These are phyloP conservation scores for Cossypha heuglini DNA, from an alignment of 2,797 vertebrate genomes.

Conservation along the genomic window DNA sequence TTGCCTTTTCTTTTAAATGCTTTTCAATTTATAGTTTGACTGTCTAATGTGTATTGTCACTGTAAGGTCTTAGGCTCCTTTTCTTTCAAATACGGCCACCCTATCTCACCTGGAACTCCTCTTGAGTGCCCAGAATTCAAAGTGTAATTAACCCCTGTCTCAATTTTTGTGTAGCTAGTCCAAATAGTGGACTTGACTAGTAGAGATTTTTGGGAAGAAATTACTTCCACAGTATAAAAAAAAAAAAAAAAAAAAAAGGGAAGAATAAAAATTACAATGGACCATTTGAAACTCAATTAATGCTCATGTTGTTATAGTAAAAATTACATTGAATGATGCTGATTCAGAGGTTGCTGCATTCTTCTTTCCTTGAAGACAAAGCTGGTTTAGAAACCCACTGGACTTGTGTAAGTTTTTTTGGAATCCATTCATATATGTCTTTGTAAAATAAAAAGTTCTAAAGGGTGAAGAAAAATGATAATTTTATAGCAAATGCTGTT, in stretches of 20 bases:
- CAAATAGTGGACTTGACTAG: neutral
- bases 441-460: neutral
- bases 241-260: neutral
- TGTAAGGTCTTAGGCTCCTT: fast-evolving
- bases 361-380: neutral
- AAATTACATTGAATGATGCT: neutral
- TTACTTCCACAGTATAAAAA: neutral
- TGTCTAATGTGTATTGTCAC: neutral
- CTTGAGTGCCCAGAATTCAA: neutral
- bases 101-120: neutral
- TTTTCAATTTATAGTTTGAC: neutral
- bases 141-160: neutral
- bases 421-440: neutral
- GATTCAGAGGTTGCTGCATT: neutral
- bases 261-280: neutral
- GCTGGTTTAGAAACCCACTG: neutral
- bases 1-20: neutral
- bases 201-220: neutral
- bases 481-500: neutral
- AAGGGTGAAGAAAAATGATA: neutral
- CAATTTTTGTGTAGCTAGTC: neutral
- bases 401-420: neutral
- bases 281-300: neutral
- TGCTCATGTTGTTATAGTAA: neutral
- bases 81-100: neutral